phyloP scores from a whole-genome alignment of 2,888 invertebrate genomes.

The Pollenia amentaria region DNA sequence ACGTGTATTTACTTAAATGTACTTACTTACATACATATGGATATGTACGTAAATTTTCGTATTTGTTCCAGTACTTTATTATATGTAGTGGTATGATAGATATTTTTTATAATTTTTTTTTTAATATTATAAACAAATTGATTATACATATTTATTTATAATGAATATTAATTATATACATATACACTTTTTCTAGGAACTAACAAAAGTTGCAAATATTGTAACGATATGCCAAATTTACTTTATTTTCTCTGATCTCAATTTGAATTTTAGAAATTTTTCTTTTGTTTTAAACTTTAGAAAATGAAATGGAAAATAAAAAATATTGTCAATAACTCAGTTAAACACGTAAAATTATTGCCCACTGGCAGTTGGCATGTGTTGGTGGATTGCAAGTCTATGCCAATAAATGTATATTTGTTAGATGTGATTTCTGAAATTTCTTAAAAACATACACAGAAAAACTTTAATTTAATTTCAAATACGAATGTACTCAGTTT shows the following conservation, averaged over 20 bases:
- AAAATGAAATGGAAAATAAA: background rate
- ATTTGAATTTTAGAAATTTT: constrained; percentile 16
- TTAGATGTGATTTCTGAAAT: too few relatives aligned
- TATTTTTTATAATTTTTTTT: constrained; percentile 26
- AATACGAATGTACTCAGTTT: too few relatives aligned
- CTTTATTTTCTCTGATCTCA: constrained; percentile 31
- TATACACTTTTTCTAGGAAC: background rate
- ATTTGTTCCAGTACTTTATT: background rate
- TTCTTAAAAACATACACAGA: too few relatives aligned
- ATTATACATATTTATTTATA: constrained; percentile 42
- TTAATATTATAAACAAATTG: constrained; percentile 46
- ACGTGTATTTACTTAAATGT: constrained; percentile 12
- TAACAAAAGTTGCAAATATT: background rate
- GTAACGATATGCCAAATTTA: constrained; percentile 3
- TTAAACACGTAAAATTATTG: background rate
- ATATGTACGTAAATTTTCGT: background rate
- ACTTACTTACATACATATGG: background rate
- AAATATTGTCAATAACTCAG: background rate
- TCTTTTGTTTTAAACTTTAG: background rate
- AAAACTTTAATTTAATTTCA: too few relatives aligned
- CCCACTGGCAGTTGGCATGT: too few relatives aligned
- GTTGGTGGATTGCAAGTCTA: too few relatives aligned
- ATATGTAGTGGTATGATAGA: constrained; percentile 14
- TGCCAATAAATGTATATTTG: too few relatives aligned
- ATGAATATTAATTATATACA: constrained; percentile 50